Conservation (phyloP, 2,888 invertebrate species). For the Phoenoteleia sp. region DNA sequence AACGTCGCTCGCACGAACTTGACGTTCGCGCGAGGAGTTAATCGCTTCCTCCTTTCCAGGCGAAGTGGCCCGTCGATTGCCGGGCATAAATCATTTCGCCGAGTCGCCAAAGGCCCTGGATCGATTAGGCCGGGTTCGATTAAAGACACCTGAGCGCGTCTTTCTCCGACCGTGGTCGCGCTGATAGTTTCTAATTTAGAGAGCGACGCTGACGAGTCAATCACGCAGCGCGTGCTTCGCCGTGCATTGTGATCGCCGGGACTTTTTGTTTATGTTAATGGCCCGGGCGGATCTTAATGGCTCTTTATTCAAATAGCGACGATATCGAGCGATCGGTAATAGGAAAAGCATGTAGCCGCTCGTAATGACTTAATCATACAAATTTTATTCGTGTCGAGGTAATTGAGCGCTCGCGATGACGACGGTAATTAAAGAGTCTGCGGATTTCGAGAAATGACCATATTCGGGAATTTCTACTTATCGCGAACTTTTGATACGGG, state of each 20-base stretch:
- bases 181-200: conserved; percentile 61
- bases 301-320: conserved; percentile 41
- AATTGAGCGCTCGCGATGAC: conserved; percentile 49
- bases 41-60: conserved; percentile 66
- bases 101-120: conserved; percentile 66
- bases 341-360: conserved; percentile 53
- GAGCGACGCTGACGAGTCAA: conserved; percentile 64
- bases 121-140: conserved; percentile 67
- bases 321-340: conserved; percentile 43
- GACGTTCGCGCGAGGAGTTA: conserved; percentile 12
- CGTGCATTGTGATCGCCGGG: conserved; percentile 16
- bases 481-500: no score
- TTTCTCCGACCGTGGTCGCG: conserved; percentile 43
- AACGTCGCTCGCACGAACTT: conserved; percentile 15
- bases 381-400: conserved; percentile 57
- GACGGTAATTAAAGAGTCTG: conserved; percentile 36
- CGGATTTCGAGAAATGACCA: background rate
- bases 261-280: conserved; percentile 61
- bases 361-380: conserved; percentile 64
- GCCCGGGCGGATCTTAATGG: conserved; percentile 31
- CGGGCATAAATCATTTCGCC: conserved; percentile 65
- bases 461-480: no score
- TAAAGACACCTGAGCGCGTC: conserved; percentile 56
- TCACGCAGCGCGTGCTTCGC: conserved; percentile 31
- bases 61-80: conserved; percentile 31